These are phyloP conservation scores for Pentalonia nigronervosa DNA, from an alignment of 1,140 invertebrate genomes.

Conservation along the genomic window DNA sequence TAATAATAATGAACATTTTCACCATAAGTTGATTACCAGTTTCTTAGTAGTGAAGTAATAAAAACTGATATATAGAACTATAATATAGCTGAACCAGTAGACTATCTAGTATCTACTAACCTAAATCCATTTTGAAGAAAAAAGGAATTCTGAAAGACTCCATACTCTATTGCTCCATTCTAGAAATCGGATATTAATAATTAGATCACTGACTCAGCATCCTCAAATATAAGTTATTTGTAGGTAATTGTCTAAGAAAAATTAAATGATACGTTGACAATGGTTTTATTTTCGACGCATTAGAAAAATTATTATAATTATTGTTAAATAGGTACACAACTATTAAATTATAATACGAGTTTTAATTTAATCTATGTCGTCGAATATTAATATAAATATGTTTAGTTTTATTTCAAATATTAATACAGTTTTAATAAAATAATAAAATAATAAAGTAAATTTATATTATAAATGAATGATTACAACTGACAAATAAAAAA, in stretches of 20 bases:
- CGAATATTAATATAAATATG: neutral
- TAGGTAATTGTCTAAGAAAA: neutral
- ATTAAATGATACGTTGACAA: neutral
- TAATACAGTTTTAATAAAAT: neutral
- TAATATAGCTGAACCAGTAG: neutral
- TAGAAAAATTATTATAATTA: neutral
- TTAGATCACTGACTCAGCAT: neutral
- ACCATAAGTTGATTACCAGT: neutral
- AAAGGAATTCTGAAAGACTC: neutral
- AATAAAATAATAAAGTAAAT: neutral
- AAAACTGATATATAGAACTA: no score
- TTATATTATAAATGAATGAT: neutral
- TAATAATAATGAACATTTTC: neutral
- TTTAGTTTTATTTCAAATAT: neutral
- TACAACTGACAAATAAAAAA: no score
- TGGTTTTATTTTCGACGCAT: neutral
- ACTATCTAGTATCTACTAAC: neutral
- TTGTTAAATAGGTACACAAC: neutral
- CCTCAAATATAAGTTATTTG: neutral
- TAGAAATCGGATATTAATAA: neutral
- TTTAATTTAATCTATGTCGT: no score
- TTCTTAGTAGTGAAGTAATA: neutral
- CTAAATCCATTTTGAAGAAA: neutral
- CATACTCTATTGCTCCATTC: neutral
- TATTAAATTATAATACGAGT: neutral